Evolutionary conservation across 2,888 invertebrate species (phyloP).

Genomic region (Tenthredo distinguenda): DNA sequence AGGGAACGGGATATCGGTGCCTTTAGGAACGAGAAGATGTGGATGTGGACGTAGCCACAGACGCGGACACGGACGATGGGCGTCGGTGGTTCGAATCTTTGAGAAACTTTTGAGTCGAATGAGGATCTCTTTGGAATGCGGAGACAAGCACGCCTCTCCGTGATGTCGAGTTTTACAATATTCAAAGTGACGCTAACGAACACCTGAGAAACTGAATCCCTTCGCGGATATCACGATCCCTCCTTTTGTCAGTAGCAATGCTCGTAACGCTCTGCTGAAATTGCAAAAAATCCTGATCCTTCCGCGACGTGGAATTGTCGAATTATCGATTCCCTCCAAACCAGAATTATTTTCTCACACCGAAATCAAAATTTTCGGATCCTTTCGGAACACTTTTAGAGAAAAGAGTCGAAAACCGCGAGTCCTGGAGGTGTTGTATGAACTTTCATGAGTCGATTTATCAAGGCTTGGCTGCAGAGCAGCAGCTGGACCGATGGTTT

Average conservation of each 20-base stretch:
- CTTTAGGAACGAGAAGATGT: neutral
- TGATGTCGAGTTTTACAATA: constrained; percentile 1
- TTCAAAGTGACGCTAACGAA: constrained; percentile 33
- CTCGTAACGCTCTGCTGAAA: neutral
- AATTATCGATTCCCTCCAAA: neutral
- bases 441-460: constrained; percentile 5
- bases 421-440: neutral
- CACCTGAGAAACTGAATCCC: constrained; percentile 34
- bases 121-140: constrained; percentile 24
- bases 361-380: neutral
- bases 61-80: neutral
- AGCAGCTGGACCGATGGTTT: neutral
- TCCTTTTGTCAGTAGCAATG: neutral
- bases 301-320: neutral
- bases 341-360: too few species aligned
- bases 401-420: neutral
- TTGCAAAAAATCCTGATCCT: neutral
- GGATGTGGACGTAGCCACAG: constrained; percentile 6
- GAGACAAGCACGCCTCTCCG: constrained; percentile 15
- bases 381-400: neutral
- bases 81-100: constrained; percentile 25
- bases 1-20: constrained; percentile 38
- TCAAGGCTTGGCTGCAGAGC: neutral
- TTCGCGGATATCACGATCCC: neutral
- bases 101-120: constrained; percentile 9